Conservation (phyloP, 2,888 invertebrate genomes). For the Parelbella ahira region DNA sequence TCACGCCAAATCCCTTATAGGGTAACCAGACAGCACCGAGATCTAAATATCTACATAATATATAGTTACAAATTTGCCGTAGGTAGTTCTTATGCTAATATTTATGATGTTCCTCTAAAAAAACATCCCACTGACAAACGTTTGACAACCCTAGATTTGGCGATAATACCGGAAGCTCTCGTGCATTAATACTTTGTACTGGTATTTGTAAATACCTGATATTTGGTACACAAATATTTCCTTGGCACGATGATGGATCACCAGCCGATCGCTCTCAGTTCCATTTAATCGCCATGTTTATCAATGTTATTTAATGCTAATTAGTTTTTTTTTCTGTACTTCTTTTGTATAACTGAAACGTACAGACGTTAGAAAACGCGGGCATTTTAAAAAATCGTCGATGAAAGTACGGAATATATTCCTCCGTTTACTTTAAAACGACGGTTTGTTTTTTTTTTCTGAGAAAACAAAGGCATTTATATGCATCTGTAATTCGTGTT, state of each 20-base stretch:
- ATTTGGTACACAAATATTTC: slow-evolving; percentile 51
- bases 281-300: slow-evolving; percentile 55
- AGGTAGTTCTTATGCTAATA: too few relatives aligned
- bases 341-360: slow-evolving; percentile 3
- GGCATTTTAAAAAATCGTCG: too few relatives aligned
- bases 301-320: slow-evolving; percentile 52
- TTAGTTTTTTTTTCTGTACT: slow-evolving; percentile 18
- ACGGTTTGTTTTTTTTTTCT: too few relatives aligned
- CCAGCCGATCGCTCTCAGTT: slow-evolving; percentile 37
- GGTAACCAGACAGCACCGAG: too few relatives aligned
- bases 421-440: too few relatives aligned
- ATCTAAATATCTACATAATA: too few relatives aligned
- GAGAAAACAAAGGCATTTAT: not conserved
- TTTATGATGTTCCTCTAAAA: too few relatives aligned
- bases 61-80: too few relatives aligned
- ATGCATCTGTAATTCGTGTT: not conserved
- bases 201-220: slow-evolving; percentile 26
- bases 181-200: slow-evolving; percentile 16
- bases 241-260: slow-evolving; percentile 63
- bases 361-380: too few relatives aligned
- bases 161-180: slow-evolving; percentile 20
- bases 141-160: slow-evolving; percentile 15
- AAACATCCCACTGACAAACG: too few relatives aligned
- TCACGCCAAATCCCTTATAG: too few relatives aligned
- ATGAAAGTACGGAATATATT: too few relatives aligned